Evolutionary conservation across 2,888 invertebrate species (phyloP).

Genomic region (Alitta virens): DNA sequence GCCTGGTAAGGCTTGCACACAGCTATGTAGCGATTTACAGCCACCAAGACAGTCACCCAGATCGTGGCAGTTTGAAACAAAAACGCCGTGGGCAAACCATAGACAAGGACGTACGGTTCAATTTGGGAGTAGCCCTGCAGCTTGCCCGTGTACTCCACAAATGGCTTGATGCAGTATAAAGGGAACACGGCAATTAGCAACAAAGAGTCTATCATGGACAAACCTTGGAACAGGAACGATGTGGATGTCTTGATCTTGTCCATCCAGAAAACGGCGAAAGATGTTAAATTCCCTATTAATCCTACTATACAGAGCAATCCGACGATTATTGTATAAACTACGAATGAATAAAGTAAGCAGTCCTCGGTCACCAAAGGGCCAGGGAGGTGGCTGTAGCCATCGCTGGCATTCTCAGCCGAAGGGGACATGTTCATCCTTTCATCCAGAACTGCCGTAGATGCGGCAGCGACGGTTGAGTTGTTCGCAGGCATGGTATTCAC

Average conservation of each 20-base stretch:
- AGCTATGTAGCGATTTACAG: conserved; percentile 31
- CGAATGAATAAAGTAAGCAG: conserved; percentile 28
- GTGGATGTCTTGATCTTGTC: conserved; percentile 32
- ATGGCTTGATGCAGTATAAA: conserved; percentile 24
- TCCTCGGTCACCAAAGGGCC: not conserved
- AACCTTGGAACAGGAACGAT: conserved; percentile 30
- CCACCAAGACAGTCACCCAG: conserved; percentile 30
- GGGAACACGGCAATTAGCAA: conserved; percentile 26
- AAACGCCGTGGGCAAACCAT: conserved; percentile 23
- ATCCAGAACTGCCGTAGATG: too few species aligned
- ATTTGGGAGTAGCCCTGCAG: not conserved
- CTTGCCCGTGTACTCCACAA: conserved; percentile 23
- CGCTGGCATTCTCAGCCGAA: too few species aligned
- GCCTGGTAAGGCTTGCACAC: conserved; percentile 30
- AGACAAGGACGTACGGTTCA: conserved; percentile 23
- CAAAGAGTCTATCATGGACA: conserved; percentile 27
- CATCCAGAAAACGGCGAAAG: conserved; percentile 29
- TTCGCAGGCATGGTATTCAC: too few species aligned
- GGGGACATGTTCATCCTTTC: too few species aligned
- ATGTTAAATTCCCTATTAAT: conserved; percentile 26
- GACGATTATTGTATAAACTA: conserved; percentile 26
- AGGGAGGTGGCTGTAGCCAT: too few species aligned
- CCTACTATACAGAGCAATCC: conserved; percentile 27
- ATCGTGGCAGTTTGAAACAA: conserved; percentile 30
- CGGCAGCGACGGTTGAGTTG: too few species aligned